These are phyloP conservation scores for Lepus americanus DNA, from an alignment of 2,113 vertebrate species.

Conservation along the genomic window DNA sequence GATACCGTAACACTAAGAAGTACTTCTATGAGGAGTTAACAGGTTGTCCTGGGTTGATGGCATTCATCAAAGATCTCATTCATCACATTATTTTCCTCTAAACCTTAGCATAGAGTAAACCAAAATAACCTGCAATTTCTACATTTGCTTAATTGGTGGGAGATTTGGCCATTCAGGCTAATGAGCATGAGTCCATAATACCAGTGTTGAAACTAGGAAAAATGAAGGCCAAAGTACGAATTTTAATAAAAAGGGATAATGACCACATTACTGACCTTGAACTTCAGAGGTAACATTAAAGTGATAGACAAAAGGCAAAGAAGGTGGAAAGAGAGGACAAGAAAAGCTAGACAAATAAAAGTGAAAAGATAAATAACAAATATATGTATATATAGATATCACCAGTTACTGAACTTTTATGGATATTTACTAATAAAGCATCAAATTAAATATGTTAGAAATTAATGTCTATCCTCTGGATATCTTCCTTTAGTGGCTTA, in stretches of 20 bases:
- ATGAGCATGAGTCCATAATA: slow-evolving; percentile 59
- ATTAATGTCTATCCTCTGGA: background rate
- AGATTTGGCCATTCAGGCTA: slow-evolving; percentile 60
- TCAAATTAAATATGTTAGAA: slow-evolving; percentile 49
- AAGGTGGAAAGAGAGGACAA: background rate
- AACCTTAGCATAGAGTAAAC: background rate
- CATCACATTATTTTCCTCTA: background rate
- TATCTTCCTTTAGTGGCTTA: slow-evolving; percentile 16
- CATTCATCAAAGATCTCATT: background rate
- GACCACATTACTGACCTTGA: slow-evolving; percentile 64
- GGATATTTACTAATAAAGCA: background rate
- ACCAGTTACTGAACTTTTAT: slow-evolving; percentile 14
- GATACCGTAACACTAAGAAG: background rate
- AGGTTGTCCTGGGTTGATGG: background rate
- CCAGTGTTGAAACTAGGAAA: slow-evolving; percentile 74
- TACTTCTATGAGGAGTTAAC: background rate
- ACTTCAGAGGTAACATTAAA: slow-evolving; percentile 39
- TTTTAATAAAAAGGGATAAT: slow-evolving; percentile 68
- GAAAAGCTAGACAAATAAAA: background rate
- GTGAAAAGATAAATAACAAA: background rate
- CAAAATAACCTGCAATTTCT: slow-evolving; percentile 54
- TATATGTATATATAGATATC: background rate
- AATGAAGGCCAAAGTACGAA: background rate
- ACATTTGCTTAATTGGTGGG: slow-evolving; percentile 56
- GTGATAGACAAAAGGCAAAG: slow-evolving; percentile 35